Evolutionary conservation across 2,113 vertebrate species (phyloP), one percentile per base, ranked within the genome.

Genomic region (Charadrius vociferus): DNA sequence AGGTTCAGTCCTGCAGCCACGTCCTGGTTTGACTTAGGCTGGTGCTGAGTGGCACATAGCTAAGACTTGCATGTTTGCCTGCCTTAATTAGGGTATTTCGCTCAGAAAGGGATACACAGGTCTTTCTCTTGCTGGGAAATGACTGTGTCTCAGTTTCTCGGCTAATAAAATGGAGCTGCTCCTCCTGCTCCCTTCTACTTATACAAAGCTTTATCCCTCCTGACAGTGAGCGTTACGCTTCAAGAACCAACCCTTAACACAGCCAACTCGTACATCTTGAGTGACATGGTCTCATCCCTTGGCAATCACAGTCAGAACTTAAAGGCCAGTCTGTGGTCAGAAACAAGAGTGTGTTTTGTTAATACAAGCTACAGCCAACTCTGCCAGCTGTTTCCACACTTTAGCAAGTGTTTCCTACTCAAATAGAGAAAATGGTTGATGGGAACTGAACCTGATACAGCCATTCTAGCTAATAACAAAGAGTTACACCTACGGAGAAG

Each of bases 361-460:
- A 83, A 66, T 27, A 43, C 71, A 87, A 75, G 22, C 52, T 56
- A 6, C 49, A 80, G 93, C 89, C 84, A 82, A 32, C 78, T 80
- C 70, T 96, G 91, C 91, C 93, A 96, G 93, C 93, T 95, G 96
- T 92, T 94, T 91, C 90, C 81, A 90, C 63, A 29, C 87, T 97
- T 94, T 12, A 86, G 81, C 70, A 82, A 96, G 90, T 82, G 79
- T 88, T 95, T 90, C 81, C 93, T 88, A 74, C 92, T 74, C 71
- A 68, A 83, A 78, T 8, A 93, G 81, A 78, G 79, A 94, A 79
- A 91, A 90, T 63, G 78, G 89, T 58, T 52, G 45, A 36, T 82
- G 87, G 71, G 94, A 93, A 29, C 62, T 43, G 53, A 79, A 94
- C 9, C 71, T 95, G 67, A 93, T 50, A 80, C 8, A 55, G 71